Evolutionary conservation across 2,113 vertebrate species (phyloP).

Genomic region (Garra rufa): DNA sequence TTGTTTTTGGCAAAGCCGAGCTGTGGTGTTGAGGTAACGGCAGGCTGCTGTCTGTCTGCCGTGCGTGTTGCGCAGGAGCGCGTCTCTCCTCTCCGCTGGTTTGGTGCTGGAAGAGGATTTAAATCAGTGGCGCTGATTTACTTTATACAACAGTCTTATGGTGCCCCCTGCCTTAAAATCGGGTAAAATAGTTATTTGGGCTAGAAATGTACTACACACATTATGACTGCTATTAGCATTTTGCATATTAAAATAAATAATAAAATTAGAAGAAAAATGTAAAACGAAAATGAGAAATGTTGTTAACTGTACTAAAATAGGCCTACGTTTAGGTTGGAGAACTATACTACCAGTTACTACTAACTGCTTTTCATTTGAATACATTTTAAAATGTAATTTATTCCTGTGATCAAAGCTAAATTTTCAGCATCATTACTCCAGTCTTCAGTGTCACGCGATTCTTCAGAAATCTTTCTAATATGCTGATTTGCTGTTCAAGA

Average conservation of each 20-base stretch:
- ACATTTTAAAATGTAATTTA: too few relatives aligned
- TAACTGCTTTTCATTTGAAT: too few relatives aligned
- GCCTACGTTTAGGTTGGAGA: not conserved
- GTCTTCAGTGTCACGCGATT: too few relatives aligned
- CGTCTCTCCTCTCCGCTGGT: not conserved
- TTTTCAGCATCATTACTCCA: too few relatives aligned
- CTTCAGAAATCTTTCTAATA: too few relatives aligned
- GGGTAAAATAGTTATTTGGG: not conserved
- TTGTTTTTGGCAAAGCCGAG: not conserved
- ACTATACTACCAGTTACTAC: not conserved
- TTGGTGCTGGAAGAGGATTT: not conserved
- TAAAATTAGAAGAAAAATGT: not conserved
- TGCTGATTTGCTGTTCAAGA: too few relatives aligned
- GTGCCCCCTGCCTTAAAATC: slow-evolving; percentile 12
- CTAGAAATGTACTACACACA: too few relatives aligned
- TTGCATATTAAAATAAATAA: not conserved
- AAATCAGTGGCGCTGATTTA: not conserved
- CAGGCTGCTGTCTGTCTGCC: not conserved
- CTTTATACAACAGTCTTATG: not conserved
- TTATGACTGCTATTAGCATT: not conserved
- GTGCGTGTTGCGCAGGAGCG: not conserved
- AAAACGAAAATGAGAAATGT: not conserved
- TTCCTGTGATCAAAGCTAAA: too few relatives aligned
- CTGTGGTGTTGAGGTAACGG: not conserved
- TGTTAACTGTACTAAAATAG: not conserved